Percentiles rank a stretch among this genome's conserved stretches.
Conservation (phyloP, 2,113 vertebrate species). For the Peromyscus maniculatus region DNA sequence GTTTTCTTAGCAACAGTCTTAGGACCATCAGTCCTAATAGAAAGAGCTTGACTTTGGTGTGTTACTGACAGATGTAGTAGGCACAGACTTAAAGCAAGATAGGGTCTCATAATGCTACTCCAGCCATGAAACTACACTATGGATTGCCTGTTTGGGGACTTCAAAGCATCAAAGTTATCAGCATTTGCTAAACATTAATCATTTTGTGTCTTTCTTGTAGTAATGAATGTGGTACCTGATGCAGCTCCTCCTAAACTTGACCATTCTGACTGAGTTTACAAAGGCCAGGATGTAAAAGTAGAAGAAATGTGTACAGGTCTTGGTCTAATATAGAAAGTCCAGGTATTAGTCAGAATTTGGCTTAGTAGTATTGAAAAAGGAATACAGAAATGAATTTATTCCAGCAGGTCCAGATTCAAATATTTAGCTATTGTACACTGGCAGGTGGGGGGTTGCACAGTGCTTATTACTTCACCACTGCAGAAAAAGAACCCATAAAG, state of each 20-base stretch:
- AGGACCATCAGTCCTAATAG: not conserved
- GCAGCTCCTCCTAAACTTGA: not conserved
- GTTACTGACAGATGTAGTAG: not conserved
- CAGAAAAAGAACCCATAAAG: slow-evolving; percentile 23
- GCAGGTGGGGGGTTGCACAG: slow-evolving; percentile 14
- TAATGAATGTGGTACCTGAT: not conserved
- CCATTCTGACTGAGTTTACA: not conserved
- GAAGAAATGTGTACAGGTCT: not conserved
- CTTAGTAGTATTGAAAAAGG: not conserved
- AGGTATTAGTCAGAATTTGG: not conserved
- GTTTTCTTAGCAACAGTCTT: not conserved
- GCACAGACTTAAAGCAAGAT: not conserved
- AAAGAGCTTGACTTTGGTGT: not conserved
- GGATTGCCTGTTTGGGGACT: not conserved
- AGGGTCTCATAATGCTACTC: not conserved
- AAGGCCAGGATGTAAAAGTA: not conserved
- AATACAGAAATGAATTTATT: not conserved
- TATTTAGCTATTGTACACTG: not conserved
- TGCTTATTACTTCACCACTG: slow-evolving; percentile 45
- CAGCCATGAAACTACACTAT: not conserved
- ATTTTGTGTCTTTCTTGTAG: not conserved
- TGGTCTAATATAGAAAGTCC: slow-evolving; percentile 26
- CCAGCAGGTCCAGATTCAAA: slow-evolving; percentile 13
- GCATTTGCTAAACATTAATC: not conserved
- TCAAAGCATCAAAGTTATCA: not conserved